These are phyloP conservation scores for Poeciliopsis paucimaculata DNA, from an alignment of 2,797 vertebrate species.

Conservation along the genomic window DNA sequence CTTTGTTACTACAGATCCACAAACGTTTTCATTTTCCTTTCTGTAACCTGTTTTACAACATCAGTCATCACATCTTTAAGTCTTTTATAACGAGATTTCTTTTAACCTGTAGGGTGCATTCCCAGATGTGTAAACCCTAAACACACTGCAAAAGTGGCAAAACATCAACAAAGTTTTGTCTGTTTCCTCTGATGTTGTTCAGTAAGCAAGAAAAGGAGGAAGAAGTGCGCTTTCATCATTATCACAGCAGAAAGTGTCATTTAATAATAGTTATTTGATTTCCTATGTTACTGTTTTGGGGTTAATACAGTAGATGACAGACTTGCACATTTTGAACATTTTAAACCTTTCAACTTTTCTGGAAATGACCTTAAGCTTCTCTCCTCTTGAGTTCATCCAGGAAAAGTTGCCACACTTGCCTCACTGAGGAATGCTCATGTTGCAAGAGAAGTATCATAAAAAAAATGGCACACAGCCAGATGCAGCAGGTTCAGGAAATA, in stretches of 20 bases:
- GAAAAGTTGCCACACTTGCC: background rate
- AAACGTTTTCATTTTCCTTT: constrained; percentile 7
- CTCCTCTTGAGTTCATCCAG: background rate
- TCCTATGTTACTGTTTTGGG: background rate
- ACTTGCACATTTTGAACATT: background rate
- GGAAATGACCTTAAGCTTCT: background rate
- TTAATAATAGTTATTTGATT: background rate
- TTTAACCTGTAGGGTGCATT: constrained; percentile 8
- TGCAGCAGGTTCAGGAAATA: background rate
- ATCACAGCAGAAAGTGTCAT: background rate
- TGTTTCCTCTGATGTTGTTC: background rate
- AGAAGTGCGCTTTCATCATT: background rate
- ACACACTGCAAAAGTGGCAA: background rate
- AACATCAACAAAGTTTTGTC: background rate
- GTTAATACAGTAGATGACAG: background rate
- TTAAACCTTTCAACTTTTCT: background rate
- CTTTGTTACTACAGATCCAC: constrained; percentile 17
- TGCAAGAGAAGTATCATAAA: background rate
- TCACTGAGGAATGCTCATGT: background rate
- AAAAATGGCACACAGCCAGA: background rate
- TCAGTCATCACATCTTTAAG: constrained; percentile 8
- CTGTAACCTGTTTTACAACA: constrained; percentile 12
- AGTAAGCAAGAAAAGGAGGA: background rate
- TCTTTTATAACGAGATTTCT: constrained; percentile 14
- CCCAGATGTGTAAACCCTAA: background rate